Conservation (phyloP, 2,888 invertebrate species). For the Pyrrhia umbra region DNA sequence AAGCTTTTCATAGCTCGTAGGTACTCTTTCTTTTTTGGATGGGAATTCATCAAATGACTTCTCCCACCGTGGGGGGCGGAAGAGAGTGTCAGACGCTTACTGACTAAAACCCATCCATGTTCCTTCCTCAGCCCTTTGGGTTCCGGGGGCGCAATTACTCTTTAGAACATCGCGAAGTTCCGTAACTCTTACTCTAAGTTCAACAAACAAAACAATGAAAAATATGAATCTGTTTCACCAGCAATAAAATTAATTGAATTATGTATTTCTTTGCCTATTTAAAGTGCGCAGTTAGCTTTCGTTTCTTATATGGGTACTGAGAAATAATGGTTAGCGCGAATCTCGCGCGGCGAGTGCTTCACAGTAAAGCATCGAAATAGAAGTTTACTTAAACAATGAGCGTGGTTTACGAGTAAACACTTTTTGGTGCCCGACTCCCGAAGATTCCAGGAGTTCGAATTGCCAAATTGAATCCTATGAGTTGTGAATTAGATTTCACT, state of each 20-base stretch:
- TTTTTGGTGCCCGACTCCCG: slow-evolving; percentile 76
- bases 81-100: too few relatives aligned
- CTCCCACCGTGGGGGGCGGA: too few relatives aligned
- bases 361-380: slow-evolving; percentile 87
- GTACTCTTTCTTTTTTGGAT: too few relatives aligned
- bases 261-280: slow-evolving; percentile 25
- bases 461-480: slow-evolving; percentile 69
- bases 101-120: too few relatives aligned
- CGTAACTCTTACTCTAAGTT: too few relatives aligned
- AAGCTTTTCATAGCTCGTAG: background rate
- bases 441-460: slow-evolving; percentile 66
- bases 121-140: too few relatives aligned
- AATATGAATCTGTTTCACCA: slow-evolving; percentile 6
- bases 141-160: too few relatives aligned
- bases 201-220: slow-evolving; percentile 13
- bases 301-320: slow-evolving; percentile 74
- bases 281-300: slow-evolving; percentile 76
- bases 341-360: slow-evolving; percentile 75
- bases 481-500: slow-evolving; percentile 62
- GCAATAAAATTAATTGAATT: slow-evolving; percentile 18
- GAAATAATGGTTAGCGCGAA: slow-evolving; percentile 81
- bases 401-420: slow-evolving; percentile 89
- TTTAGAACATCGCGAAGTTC: too few relatives aligned
- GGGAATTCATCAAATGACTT: too few relatives aligned
- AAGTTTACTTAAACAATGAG: slow-evolving; percentile 87